Percentiles rank a stretch among this genome's conserved stretches.
Conservation (phyloP, 2,888 invertebrate genomes). For the Dermolepida albohirtum region DNA sequence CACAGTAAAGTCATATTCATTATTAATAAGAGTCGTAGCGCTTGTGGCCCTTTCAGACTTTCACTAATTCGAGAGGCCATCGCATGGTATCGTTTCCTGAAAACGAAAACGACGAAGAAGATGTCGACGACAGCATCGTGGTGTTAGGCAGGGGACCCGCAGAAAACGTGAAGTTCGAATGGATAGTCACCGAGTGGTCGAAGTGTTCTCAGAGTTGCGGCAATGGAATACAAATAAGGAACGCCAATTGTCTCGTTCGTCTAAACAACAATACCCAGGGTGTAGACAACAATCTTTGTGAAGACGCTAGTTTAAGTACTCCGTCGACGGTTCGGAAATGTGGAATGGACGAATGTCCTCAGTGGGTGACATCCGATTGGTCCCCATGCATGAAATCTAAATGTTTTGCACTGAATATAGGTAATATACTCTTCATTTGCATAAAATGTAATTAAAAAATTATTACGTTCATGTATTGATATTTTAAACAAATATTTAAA, state of each 20-base stretch:
- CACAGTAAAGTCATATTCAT: constrained; percentile 44
- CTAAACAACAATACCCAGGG: constrained; percentile 69
- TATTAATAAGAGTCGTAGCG: constrained; percentile 73
- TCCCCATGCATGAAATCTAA: constrained; percentile 77
- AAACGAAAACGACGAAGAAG: constrained; percentile 44
- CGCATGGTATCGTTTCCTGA: constrained; percentile 69
- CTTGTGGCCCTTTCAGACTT: constrained; percentile 86
- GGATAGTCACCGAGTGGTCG: constrained; percentile 89
- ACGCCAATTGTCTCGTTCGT: constrained; percentile 78
- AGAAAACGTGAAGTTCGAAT: constrained; percentile 75
- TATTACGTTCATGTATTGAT: no score
- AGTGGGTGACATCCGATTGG: constrained; percentile 80
- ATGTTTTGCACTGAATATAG: constrained; percentile 81
- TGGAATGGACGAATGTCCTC: constrained; percentile 77
- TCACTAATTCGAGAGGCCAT: constrained; percentile 78
- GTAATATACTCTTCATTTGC: constrained; percentile 58
- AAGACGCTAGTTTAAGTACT: constrained; percentile 75
- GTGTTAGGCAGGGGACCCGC: constrained; percentile 55
- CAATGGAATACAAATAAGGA: constrained; percentile 78
- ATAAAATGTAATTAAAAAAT: constrained; percentile 10
- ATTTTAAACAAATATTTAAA: no score
- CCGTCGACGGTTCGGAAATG: constrained; percentile 75
- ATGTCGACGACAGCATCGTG: constrained; percentile 48
- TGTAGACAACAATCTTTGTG: constrained; percentile 76
- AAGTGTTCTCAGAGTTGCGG: constrained; percentile 87